Conservation (phyloP, 1,140 invertebrate genomes). For the Drosophila tani region DNA sequence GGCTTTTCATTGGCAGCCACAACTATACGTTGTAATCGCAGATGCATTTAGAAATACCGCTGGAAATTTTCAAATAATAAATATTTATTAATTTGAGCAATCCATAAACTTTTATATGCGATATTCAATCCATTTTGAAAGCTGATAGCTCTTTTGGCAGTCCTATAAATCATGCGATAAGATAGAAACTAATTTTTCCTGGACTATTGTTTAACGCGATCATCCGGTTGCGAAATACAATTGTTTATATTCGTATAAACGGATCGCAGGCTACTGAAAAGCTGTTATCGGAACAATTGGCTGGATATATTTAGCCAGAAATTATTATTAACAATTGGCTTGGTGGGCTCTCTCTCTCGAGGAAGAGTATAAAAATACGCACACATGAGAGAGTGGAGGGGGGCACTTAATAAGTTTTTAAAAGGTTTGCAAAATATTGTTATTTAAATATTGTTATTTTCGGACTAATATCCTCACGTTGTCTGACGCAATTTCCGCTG, state of each 20-base stretch:
- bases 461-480: constrained; percentile 65
- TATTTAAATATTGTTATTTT: constrained; percentile 78
- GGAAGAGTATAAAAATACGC: constrained; percentile 46
- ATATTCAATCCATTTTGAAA: constrained; percentile 17
- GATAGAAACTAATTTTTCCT: constrained; percentile 27
- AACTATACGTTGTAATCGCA: neutral
- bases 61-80: constrained; percentile 19
- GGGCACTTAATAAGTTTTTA: constrained; percentile 71
- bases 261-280: too few relatives aligned
- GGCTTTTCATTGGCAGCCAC: neutral
- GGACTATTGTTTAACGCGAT: constrained; percentile 4
- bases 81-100: constrained; percentile 11
- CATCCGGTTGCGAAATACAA: constrained; percentile 33
- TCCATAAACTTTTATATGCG: constrained; percentile 17
- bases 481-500: constrained; percentile 68
- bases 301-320: constrained; percentile 27
- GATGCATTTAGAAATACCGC: neutral
- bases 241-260: neutral
- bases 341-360: neutral
- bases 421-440: constrained; percentile 77
- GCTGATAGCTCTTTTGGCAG: constrained; percentile 18
- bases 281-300: neutral
- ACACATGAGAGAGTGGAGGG: constrained; percentile 13
- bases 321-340: constrained; percentile 9
- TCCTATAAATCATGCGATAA: constrained; percentile 47